A percentile compares a stretch with the other conserved stretches of the same genome.
phyloP scores from a whole-genome alignment of 2,797 vertebrate species.

The Poeciliopsis presidionis region DNA sequence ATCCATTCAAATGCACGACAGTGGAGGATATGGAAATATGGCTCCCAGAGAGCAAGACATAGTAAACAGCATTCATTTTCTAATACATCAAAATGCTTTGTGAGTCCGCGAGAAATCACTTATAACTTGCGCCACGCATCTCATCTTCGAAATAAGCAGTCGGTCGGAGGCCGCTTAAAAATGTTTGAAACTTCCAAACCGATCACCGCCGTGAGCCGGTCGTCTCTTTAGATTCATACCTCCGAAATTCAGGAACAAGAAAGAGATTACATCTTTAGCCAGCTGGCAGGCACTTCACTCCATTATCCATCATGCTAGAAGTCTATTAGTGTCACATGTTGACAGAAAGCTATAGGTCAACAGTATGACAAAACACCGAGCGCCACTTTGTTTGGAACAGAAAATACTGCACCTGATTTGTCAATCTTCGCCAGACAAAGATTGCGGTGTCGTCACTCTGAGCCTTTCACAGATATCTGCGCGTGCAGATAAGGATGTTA shows the following conservation, averaged over 20 bases:
- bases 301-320: slow-evolving; percentile 44
- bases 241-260: slow-evolving; percentile 40
- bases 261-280: slow-evolving; percentile 44
- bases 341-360: slow-evolving; percentile 49
- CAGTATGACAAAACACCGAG: slow-evolving; percentile 34
- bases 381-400: slow-evolving; percentile 27
- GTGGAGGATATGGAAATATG: slow-evolving; percentile 32
- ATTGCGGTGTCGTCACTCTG: slow-evolving; percentile 7
- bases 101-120: slow-evolving; percentile 29
- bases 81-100: slow-evolving; percentile 45
- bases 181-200: slow-evolving; percentile 37
- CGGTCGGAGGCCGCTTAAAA: slow-evolving; percentile 35
- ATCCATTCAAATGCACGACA: slow-evolving; percentile 33
- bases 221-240: slow-evolving; percentile 44
- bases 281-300: slow-evolving; percentile 48
- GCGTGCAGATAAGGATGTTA: slow-evolving; percentile 54
- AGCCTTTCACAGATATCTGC: slow-evolving; percentile 40
- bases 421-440: slow-evolving; percentile 26
- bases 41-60: slow-evolving; percentile 37
- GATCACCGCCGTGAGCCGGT: slow-evolving; percentile 36
- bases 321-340: slow-evolving; percentile 34
- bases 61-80: slow-evolving; percentile 30
- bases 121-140: slow-evolving; percentile 57
- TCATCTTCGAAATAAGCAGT: slow-evolving; percentile 53
- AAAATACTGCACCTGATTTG: slow-evolving; percentile 14